Evolutionary conservation across 2,888 invertebrate genomes (phyloP).

Genomic region (Polyploca ridens): DNA sequence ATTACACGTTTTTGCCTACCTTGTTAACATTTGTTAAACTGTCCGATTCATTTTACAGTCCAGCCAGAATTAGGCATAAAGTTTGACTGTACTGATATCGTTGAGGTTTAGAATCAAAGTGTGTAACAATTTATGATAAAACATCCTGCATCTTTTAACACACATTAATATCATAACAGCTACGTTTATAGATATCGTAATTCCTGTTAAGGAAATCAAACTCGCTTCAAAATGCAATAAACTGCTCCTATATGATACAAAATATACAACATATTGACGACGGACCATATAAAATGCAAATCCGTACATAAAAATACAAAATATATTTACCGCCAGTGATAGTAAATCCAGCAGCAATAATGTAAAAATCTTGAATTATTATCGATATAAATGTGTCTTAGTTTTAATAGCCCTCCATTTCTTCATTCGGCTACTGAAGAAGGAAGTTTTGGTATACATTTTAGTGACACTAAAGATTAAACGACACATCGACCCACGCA

Average conservation of each 20-base stretch:
- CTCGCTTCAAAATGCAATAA: not conserved
- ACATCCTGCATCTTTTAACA: not conserved
- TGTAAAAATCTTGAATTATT: conserved; percentile 70
- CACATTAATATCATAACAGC: not conserved
- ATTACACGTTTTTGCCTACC: too few relatives aligned
- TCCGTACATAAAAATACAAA: conserved; percentile 50
- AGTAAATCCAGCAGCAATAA: conserved; percentile 68
- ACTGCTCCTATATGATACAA: not conserved
- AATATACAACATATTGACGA: conserved; percentile 28
- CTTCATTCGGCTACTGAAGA: conserved; percentile 72
- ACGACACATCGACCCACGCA: conserved; percentile 36
- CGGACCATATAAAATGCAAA: conserved; percentile 62
- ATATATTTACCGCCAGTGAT: conserved; percentile 58
- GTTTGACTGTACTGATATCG: not conserved
- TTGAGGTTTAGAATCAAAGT: not conserved
- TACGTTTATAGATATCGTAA: not conserved
- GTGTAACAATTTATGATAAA: not conserved
- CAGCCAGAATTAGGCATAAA: not conserved
- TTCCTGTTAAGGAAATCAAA: not conserved
- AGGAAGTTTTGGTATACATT: conserved; percentile 53
- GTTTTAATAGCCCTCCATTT: conserved; percentile 65
- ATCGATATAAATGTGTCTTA: conserved; percentile 67
- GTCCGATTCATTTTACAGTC: not conserved
- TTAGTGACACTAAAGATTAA: conserved; percentile 58
- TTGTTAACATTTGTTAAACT: too few relatives aligned